Evolutionary conservation across 2,888 invertebrate species (phyloP), one percentile per base, ranked within the genome.

Genomic region (Tachystola acroxantha): DNA sequence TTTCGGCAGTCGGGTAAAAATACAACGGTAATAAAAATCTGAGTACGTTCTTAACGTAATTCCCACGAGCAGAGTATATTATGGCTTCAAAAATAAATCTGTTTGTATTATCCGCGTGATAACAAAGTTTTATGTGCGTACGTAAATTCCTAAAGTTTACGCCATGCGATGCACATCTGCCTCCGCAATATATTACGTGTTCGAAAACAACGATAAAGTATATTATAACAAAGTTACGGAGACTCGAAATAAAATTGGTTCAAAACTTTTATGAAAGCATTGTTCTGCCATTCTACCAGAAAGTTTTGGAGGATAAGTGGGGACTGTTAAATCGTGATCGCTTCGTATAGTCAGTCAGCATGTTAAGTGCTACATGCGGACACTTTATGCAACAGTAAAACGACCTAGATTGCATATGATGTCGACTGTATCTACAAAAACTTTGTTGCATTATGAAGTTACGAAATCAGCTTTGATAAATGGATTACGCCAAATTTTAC

Each of bases 141-240:
- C 34, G 34, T 25, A 38, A 40, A 34, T 39, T 39, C 26, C 12
- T 26, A 3, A 35, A 36, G 32, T 44, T 36, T 24, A 26, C 25
- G 26, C 24, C 30, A 22, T 27, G 27, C 35, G 12, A 24, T 36
- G 37, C 37, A 37, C 42, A 44, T 36, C 37, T 41, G 43, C 14
- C 11, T 27, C 30, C 30, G 10, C 16, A 10, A 19, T 13, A 16
- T 27, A 24, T 27, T 27, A 24, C 11, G 11, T 11, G 6, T 11
- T 6, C 10, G 11, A 27, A 27, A 27, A 27, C 27, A 27, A 27
- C 12, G 27, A 27, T 12, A 12, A 27, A 10, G 27, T 7, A 16
- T 16, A n/a, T n/a, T n/a, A 16, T 16, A 27, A 27, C 27, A 27
- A 27, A 27, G 27, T 27, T 27, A 27, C 10, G 12, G 27, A 10